Evolutionary conservation across 1,140 invertebrate genomes (phyloP), one percentile per base, ranked within the genome.

Genomic region (Pogonomyrmex barbatus): DNA sequence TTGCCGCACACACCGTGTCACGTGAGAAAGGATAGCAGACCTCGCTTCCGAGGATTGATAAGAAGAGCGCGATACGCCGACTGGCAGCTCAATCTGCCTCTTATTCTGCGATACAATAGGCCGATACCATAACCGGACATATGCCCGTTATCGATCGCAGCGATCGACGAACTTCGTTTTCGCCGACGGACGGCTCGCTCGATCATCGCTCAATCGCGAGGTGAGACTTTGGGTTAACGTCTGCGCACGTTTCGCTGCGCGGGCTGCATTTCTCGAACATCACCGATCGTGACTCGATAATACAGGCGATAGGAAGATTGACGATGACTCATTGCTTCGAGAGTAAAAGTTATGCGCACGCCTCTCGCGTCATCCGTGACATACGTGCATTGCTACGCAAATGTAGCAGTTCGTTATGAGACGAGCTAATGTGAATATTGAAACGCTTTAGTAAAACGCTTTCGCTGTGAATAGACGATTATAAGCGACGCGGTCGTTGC

Each of bases 81-180:
- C 58, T 91, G 90, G 90, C 90, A 91, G 90, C 89, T 91, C 89
- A 91, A 91, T 91, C 90, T 90, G 87, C 86, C 77, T 87, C 77
- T 70, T 79, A 85, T 88, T 88, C 54, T 78, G 75, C 73, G 39
- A 75, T 81, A 79, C 47, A 86, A 90, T 88, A 52, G 78, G n/a
- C 50, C 81, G 89, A 91, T 91, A 90, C 45, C 36, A 85, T 90
- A 88, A 79, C 33, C 60, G 47, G 76, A 54, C 76, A 83, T 78
- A 60, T 63, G 52, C 65, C 45, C 65, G 52, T 90, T 91, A 91
- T 91, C 90, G 71, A 89, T 60, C 36, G 79, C 60, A 56, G 30
- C 77, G 77, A 81, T 81, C 77, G 62, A 42, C 63, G 50, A 67
- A 82, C 73, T 65, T 88, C 89, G 89, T 58, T 78, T 70, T 89